Evolutionary conservation across 30 jellyfish, hydroid and myxozoan species (phyloP), one percentile per base, ranked within the genome.

Genomic region (Aurelia aurita complex sp. Pacific): DNA sequence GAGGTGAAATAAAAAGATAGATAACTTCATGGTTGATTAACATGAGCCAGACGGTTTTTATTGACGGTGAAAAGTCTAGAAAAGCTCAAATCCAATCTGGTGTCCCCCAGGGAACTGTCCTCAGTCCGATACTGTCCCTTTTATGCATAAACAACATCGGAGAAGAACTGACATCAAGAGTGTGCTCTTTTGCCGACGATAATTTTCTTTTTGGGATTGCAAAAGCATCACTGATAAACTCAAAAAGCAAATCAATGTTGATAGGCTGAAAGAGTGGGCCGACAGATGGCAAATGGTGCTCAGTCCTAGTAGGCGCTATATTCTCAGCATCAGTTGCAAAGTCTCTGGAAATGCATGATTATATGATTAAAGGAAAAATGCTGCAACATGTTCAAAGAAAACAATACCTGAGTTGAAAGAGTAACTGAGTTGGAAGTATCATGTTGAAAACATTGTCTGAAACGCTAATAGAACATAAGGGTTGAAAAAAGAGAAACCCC

Each of bases 391-490:
- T 23, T 23, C 29, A 23, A 23, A 23, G 29, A 23, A 23, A 23
- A 23, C 29, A 23, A 17, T 11, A 13, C n/a, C 17, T 11, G 17
- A 57, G n/a, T 57, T 67, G 67, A 15, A 52, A 46, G 67, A 67
- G 18, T 12, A 80, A 65, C 90, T 80, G 90, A 79, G 64, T 79
- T 62, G 84, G 82, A 79, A 79, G 81, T 79, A 79, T 79, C 87
- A 77, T 63, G 89, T 65, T 79, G 84, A 23, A 23, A 23, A 23
- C 29, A 23, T 23, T 23, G 29, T 23, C 29, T 23, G 89, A 51
- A 65, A 77, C 32, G 71, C 78, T 23, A 61, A 32, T 77, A 55
- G 82, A 77, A 60, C 79, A 77, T 55, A 13, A 60, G 88, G 88
- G 88, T 54, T 77, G 54, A 77, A 53, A 60, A 77, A 77, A 23